phyloP scores from a whole-genome alignment of 2,797 vertebrate species.

The Cephalopachus bancanus region DNA sequence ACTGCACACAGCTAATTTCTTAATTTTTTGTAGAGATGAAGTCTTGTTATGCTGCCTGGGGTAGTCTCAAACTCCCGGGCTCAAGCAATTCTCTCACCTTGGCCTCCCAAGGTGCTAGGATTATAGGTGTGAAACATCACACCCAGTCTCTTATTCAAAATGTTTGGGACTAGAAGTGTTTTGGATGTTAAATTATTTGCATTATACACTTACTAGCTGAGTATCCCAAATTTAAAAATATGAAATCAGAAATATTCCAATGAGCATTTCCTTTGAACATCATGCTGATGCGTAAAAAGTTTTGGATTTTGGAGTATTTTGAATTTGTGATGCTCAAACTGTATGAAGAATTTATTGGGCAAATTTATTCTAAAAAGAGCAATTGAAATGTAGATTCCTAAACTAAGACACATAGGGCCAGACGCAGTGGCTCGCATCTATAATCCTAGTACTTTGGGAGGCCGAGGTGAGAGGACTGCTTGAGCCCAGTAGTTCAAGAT shows the following conservation, averaged over 20 bases:
- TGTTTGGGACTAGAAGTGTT: background rate
- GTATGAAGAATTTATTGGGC: background rate
- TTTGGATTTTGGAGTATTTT: background rate
- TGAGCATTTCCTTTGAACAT: background rate
- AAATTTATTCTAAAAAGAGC: conserved; percentile 51
- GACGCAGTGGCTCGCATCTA: too few relatives aligned
- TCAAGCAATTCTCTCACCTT: too few relatives aligned
- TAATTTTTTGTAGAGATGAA: too few relatives aligned
- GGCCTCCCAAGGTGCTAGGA: too few relatives aligned
- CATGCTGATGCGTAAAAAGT: background rate
- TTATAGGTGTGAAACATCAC: too few relatives aligned
- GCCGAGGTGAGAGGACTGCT: too few relatives aligned
- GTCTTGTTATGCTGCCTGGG: too few relatives aligned
- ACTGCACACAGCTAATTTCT: too few relatives aligned
- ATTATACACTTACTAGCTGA: background rate
- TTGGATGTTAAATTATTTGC: background rate
- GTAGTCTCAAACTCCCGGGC: too few relatives aligned
- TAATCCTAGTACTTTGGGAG: too few relatives aligned
- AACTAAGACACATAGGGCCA: background rate
- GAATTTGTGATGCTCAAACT: background rate
- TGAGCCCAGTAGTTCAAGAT: too few relatives aligned
- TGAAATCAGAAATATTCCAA: background rate
- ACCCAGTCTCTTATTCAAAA: background rate
- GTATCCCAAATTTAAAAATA: background rate
- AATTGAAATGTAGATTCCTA: conserved; percentile 18